A percentile compares a stretch with the other conserved stretches of the same genome.
phyloP scores from a whole-genome alignment of 30 jellyfish, hydroid and myxozoan genomes.

The Aurelia aurita region DNA sequence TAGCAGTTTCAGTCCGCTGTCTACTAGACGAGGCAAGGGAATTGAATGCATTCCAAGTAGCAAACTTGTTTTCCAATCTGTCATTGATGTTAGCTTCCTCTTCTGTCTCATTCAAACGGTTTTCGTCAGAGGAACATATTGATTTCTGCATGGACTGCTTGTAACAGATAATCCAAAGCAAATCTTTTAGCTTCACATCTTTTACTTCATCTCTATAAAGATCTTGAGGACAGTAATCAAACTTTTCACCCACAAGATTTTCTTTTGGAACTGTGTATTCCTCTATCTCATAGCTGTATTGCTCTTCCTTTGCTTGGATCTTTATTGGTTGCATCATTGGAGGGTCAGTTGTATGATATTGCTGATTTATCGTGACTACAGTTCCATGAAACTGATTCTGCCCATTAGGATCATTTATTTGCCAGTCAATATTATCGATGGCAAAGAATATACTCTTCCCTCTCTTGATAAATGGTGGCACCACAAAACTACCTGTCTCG shows the following conservation, averaged over 20 bases:
- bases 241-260: too few species aligned
- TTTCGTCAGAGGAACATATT: too few species aligned
- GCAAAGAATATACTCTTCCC: too few species aligned
- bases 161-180: too few species aligned
- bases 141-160: too few species aligned
- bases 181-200: conserved; percentile 10
- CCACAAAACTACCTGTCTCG: too few species aligned
- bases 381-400: conserved; percentile 45
- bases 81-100: too few species aligned
- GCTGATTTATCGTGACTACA: conserved; percentile 20
- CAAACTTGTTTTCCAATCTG: too few species aligned
- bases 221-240: conserved; percentile 23
- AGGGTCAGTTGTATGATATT: conserved; percentile 5
- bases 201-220: conserved; percentile 17
- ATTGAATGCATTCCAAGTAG: too few species aligned
- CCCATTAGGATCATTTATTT: conserved; percentile 27
- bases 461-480: too few species aligned
- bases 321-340: conserved; percentile 21
- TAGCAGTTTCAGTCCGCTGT: neutral
- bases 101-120: too few species aligned
- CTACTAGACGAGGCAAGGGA: too few species aligned
- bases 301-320: conserved; percentile 7
- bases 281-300: conserved; percentile 27
- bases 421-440: conserved; percentile 38
- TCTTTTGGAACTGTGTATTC: conserved; percentile 21